phyloP scores from a whole-genome alignment of 2,888 invertebrate genomes.

The Troides aeacus region DNA sequence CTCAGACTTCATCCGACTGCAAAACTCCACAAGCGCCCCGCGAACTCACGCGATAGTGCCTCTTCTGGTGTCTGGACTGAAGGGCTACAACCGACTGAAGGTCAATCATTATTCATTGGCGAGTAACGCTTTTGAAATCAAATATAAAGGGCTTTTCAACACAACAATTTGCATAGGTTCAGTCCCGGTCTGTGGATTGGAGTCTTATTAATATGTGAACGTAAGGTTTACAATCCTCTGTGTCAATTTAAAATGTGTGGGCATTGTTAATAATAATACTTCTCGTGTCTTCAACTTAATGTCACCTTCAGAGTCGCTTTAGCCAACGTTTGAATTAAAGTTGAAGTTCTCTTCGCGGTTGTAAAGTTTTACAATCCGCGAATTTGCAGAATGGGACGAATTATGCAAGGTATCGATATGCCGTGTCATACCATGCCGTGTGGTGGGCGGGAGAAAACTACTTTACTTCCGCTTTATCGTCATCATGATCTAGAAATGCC shows the following conservation, averaged over 20 bases:
- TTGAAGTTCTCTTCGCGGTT: slow-evolving; percentile 34
- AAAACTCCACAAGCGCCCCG: background rate
- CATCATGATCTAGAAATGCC: no score
- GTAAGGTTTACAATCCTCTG: slow-evolving; percentile 9
- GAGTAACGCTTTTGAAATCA: slow-evolving; percentile 23
- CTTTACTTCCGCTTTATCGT: no score
- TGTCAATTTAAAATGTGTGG: background rate
- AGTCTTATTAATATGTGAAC: background rate
- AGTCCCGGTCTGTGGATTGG: background rate
- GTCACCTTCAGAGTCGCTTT: slow-evolving; percentile 30
- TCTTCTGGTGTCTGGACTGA: background rate
- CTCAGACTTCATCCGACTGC: background rate
- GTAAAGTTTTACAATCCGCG: slow-evolving; percentile 38
- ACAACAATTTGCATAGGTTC: slow-evolving; percentile 33
- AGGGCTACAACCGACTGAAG: slow-evolving; percentile 12
- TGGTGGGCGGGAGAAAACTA: no score
- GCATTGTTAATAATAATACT: slow-evolving; percentile 28
- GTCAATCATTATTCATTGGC: slow-evolving; percentile 14
- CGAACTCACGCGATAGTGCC: slow-evolving; percentile 7
- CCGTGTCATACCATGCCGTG: no score
- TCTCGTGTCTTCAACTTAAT: slow-evolving; percentile 30
- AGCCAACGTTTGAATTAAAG: slow-evolving; percentile 37
- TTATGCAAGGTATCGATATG: slow-evolving; percentile 16
- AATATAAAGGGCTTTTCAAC: slow-evolving; percentile 33
- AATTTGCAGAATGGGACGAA: slow-evolving; percentile 28